Conservation (phyloP, 2,888 invertebrate species). For the Elegia similella region DNA sequence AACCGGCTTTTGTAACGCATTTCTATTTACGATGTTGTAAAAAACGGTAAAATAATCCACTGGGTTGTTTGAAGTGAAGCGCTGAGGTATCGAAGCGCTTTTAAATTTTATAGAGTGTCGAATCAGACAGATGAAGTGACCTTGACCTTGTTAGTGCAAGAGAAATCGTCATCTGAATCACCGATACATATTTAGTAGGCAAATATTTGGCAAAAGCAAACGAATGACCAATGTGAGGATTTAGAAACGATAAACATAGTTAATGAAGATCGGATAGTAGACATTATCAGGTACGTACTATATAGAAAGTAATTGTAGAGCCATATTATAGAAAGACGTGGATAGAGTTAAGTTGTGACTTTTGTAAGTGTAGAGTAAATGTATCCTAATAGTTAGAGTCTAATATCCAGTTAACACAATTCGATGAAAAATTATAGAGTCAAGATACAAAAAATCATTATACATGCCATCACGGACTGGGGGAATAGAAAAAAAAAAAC, state of each 20-base stretch:
- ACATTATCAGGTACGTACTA: too few relatives aligned
- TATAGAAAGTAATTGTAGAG: too few relatives aligned
- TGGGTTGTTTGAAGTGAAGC: background rate
- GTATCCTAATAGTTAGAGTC: too few relatives aligned
- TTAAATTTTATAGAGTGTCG: conserved; percentile 24
- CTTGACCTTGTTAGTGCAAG: conserved; percentile 66
- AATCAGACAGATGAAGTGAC: conserved; percentile 51
- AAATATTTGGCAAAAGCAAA: conserved; percentile 30
- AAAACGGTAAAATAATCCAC: conserved; percentile 5
- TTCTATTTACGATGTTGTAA: conserved; percentile 11
- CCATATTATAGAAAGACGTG: too few relatives aligned
- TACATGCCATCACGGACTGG: too few relatives aligned
- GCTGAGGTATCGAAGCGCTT: conserved; percentile 24
- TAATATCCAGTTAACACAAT: too few relatives aligned
- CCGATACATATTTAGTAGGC: conserved; percentile 38
- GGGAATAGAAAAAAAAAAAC: too few relatives aligned
- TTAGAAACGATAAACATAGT: conserved; percentile 17
- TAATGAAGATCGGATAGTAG: background rate
- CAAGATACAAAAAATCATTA: too few relatives aligned
- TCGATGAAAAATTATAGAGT: too few relatives aligned
- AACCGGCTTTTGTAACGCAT: conserved; percentile 8
- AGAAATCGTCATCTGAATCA: conserved; percentile 70
- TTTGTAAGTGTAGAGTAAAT: too few relatives aligned
- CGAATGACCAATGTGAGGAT: conserved; percentile 20
- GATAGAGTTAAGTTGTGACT: too few relatives aligned